Evolutionary conservation across 1,140 invertebrate species (phyloP).

Genomic region (Penaeus vannamei): DNA sequence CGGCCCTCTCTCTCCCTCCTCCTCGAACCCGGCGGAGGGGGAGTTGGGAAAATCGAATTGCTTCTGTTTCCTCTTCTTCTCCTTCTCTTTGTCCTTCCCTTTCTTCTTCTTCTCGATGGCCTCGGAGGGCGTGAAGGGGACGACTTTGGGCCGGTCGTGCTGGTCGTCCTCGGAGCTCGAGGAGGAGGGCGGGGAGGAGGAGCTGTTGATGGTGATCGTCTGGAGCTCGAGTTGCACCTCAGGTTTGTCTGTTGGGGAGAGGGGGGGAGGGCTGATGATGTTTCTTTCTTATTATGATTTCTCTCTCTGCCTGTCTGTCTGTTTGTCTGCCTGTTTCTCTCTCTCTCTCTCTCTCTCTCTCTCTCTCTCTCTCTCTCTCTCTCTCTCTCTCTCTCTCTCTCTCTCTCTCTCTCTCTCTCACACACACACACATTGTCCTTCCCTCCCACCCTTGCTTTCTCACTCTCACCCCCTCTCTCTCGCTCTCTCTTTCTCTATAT

Average conservation of each 20-base stretch:
- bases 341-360: not conserved
- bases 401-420: conserved; percentile 2
- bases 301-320: not conserved
- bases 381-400: conserved; percentile 21
- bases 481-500: too few species aligned
- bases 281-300: not conserved
- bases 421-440: conserved; percentile 22
- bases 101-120: not conserved
- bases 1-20: not conserved
- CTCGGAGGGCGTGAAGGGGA: conserved; percentile 1
- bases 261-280: not conserved
- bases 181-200: conserved; percentile 19
- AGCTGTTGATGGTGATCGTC: not conserved
- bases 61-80: not conserved
- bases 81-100: not conserved
- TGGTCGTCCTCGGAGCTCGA: not conserved
- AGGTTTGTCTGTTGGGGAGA: conserved; percentile 36
- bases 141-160: too few species aligned
- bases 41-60: not conserved
- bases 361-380: conserved; percentile 10
- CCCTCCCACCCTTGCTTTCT: not conserved
- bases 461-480: too few species aligned
- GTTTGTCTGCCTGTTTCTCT: not conserved
- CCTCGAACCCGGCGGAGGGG: not conserved
- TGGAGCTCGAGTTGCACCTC: conserved; percentile 38